Base-by-base conservation (phyloP, 2,888 invertebrate species). In the Drosophila pegasa region DNA sequence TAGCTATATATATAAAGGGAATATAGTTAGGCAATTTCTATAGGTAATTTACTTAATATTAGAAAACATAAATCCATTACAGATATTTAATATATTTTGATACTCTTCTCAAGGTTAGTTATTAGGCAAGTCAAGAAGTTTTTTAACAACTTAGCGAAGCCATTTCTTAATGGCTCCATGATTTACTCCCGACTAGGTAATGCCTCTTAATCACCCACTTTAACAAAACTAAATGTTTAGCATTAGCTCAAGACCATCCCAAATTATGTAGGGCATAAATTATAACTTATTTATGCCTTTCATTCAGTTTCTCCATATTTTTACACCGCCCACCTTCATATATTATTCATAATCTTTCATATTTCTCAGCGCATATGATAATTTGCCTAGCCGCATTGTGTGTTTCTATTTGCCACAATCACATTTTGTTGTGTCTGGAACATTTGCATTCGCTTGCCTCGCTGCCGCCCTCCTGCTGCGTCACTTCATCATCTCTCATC, bases 291-390 rank as follows among this genome's bases (percentile, higher is more conserved):
- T 43, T 27, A 16, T 45, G 25, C 25, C 16, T 40, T 18, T 16
- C 16, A 7, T 27, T 16, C 16, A 12, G 8, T 37, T 16, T 6
- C 16, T 9, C 10, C 25, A 37, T 33, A 16, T 18, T 18, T 33
- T 25, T 1, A 1, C 10, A 20, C 14, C 27, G 41, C 41, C 25
- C 31, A 54, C 25, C 14, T 9, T 5, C 29, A 50, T 35, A 51
- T 35, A 37, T 56, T 3, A 27, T 41, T 12, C 25, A 20, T n/a
- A 55, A 10, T 43, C n/a, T 37, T 27, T 14, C 2, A 31, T 22
- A 22, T 20, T 40, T 27, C 6, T 2, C 31, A 2, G 33, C 33
- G 10, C 14, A 31, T 61, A 56, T 77, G 73, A 72, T 57, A 29
- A 54, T 47, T 38, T n/a, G 40, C 31, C 20, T 40, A 56, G 14